Evolutionary conservation across 1,140 invertebrate species (phyloP), one percentile per base, ranked within the genome.

Genomic region (Pseudomyrmex gracilis): DNA sequence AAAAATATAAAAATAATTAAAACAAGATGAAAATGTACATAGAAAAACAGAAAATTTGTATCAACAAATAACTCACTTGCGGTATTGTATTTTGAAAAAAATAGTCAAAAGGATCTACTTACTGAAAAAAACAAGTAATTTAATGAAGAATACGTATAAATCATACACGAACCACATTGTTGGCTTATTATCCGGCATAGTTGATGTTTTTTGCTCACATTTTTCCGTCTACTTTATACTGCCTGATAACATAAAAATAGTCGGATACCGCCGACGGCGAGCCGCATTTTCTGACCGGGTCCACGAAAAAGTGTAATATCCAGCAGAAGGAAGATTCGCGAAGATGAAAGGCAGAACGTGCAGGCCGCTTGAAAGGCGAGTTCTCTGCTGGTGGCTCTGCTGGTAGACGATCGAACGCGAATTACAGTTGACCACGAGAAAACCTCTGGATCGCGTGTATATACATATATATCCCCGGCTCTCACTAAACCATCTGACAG

Each of bases 301-400:
- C 20, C n/a, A 47, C 53, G 67, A 80, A 80, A 80, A 80, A 80
- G 45, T 53, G 76, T 49, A 80, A 80, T 80, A 80, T 80, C 76
- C 34, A 70, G 66, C 8, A 1, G 13, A 15, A 43, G 43, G 10
- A 78, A 78, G 53, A 70, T 17, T 80, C 64, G 43, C 15, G 55
- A 80, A 80, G 76, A 71, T 80, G 53, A 80, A 80, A 80, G 66
- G 53, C 22, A 71, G 43, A 43, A 80, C 76, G 66, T 78, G 76
- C 64, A 34, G 43, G 15, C 43, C 53, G 64, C 55, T 80, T 70
- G 67, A 80, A 60, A 80, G n/a, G 20, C 17, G 51, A 10, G 20
- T 78, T 47, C 13, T 58, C 43, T 47, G 66, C 34, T 57, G 53
- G 53, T 15, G 34, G 47, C 43, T 10, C 12, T n/a, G n/a, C n/a